These are phyloP conservation scores for Notoglanidium macrostoma DNA, from an alignment of 2,797 vertebrate species.

Conservation along the genomic window DNA sequence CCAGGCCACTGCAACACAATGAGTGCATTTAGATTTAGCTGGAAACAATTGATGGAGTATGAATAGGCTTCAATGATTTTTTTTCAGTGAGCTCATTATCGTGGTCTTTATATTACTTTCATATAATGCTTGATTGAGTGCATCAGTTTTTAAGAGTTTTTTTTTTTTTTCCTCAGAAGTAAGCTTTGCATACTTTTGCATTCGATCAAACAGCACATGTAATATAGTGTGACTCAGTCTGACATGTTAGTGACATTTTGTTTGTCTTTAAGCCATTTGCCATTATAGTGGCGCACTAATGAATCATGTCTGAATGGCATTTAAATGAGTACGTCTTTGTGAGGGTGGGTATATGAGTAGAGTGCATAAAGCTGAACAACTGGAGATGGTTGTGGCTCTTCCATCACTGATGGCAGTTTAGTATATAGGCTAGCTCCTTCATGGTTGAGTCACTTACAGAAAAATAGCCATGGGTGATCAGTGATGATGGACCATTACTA, in stretches of 20 bases:
- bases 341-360: not conserved
- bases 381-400: constrained; percentile 53
- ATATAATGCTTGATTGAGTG: not conserved
- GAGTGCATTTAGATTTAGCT: constrained; percentile 39
- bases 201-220: not conserved
- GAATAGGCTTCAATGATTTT: constrained; percentile 8
- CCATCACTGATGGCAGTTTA: constrained; percentile 59
- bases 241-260: not conserved
- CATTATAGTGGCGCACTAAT: constrained; percentile 58
- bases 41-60: constrained; percentile 35
- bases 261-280: constrained; percentile 38
- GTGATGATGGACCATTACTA: constrained; percentile 19
- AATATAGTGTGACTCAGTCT: not conserved
- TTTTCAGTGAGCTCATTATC: not conserved
- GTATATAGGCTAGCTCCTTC: constrained; percentile 51
- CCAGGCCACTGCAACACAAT: constrained; percentile 30
- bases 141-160: not conserved
- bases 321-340: constrained; percentile 56
- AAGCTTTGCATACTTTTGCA: not conserved
- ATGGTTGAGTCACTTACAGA: not conserved
- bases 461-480: constrained; percentile 19
- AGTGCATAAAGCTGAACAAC: constrained; percentile 23
- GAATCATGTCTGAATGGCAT: constrained; percentile 64
- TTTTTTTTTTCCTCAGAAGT: not conserved
- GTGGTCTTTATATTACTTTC: not conserved